Conservation (phyloP, 2,113 vertebrate species). For the Potamarius usumacintae region DNA sequence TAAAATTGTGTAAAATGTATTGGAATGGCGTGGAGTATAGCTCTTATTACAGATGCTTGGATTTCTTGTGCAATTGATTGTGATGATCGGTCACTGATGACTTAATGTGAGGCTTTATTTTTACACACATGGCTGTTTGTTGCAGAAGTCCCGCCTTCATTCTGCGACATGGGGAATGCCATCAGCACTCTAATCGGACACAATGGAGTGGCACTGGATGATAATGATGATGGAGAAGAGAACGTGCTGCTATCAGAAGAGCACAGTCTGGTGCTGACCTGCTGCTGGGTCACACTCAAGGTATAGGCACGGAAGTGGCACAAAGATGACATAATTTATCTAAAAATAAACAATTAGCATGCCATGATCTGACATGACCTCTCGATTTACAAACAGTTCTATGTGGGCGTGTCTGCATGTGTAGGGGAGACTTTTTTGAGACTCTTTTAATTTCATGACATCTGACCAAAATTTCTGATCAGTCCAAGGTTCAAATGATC, state of each 20-base stretch:
- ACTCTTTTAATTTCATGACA: background rate
- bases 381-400: background rate
- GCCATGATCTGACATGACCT: background rate
- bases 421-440: background rate
- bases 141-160: constrained; percentile 79
- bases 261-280: constrained; percentile 85
- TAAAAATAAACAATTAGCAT: background rate
- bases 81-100: background rate
- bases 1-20: background rate
- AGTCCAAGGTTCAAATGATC: background rate
- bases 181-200: constrained; percentile 79
- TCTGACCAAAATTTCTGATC: background rate
- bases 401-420: background rate
- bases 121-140: background rate
- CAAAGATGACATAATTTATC: background rate
- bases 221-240: constrained; percentile 69
- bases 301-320: constrained; percentile 59
- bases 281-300: constrained; percentile 91
- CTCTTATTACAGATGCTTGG: background rate
- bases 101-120: background rate
- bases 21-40: background rate
- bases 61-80: background rate
- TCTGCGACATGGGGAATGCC: constrained; percentile 87
- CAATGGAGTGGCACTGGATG: constrained; percentile 57
- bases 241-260: constrained; percentile 82